Base-by-base conservation (phyloP, 2,113 vertebrate genomes). In the Saguinus imperator region DNA sequence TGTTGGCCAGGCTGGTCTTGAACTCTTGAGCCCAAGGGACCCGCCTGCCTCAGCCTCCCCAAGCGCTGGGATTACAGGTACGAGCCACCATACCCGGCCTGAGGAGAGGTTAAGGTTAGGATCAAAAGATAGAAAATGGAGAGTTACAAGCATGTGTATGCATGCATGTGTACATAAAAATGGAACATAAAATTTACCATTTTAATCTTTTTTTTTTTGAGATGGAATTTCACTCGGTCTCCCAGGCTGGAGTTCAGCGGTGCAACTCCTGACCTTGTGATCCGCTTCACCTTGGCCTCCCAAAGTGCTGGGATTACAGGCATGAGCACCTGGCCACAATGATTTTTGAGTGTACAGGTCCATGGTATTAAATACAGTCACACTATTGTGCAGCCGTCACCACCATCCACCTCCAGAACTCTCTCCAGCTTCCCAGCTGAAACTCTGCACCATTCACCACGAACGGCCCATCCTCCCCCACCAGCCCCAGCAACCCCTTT, bases 131-230 rank as follows among this genome's bases (percentile, higher is more conserved):
- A 48, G 23, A 91, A 92, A 48, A 27, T 10, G 1, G 57, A 40
- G 45, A 17, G 21, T 29, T 43, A 17, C 35, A 6, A 32, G 11
- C 1, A 0, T 2, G 3, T n/a, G 25, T 8, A 20, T 17, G 43
- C 25, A 27, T 8, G 37, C 64, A 13, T 27, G 3, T 35, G 58
- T 43, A 2, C 16, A 11, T 32, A 11, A 35, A 86, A 72, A 86
- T 4, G 75, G 0, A 75, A 83, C 43, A 48, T 21, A 48, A 80
- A 32, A 48, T 7, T 16, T 37, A 37, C 29, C 37, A 64, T 1
- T 8, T 68, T 20, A n/a, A 32, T 12, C 43, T 52, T 50, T 50
- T 52, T 50, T 52, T 52, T 52, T 52, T 52, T 50, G 50, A 52
- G 50, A 52, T 17, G 13, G 50, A 50, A 50, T 50, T 4, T 14